Conservation (phyloP, 2,888 invertebrate genomes). For the Oxyteleia sp. region DNA sequence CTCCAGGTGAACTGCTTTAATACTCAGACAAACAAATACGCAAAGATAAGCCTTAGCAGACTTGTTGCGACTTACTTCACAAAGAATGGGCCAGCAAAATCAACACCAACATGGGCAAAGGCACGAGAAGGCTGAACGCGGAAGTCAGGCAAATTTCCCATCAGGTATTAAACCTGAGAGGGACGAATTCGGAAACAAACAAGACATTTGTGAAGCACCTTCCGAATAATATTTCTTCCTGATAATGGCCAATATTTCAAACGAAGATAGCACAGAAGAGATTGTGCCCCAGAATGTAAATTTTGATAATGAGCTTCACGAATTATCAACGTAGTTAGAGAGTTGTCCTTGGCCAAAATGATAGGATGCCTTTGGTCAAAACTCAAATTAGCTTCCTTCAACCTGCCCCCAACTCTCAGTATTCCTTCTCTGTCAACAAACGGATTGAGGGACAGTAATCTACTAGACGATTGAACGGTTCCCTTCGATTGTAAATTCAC, state of each 20-base stretch:
- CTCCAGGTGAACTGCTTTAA: background rate
- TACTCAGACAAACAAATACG: background rate
- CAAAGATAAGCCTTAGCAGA: background rate
- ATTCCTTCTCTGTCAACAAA: slow-evolving; percentile 4
- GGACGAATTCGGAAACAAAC: background rate
- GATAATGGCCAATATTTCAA: slow-evolving; percentile 10
- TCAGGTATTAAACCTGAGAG: background rate
- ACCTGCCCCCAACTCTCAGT: slow-evolving; percentile 1
- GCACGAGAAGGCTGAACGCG: too few species aligned
- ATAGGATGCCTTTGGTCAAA: background rate
- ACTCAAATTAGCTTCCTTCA: background rate
- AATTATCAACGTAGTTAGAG: background rate
- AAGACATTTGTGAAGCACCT: background rate
- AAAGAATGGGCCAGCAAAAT: too few species aligned
- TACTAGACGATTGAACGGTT: background rate
- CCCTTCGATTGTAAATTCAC: background rate
- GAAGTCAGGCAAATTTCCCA: background rate
- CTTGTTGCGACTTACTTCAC: too few species aligned
- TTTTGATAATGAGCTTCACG: background rate
- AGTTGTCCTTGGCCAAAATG: background rate
- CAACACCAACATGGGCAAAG: too few species aligned
- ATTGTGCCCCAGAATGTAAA: background rate
- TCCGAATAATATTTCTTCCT: slow-evolving; percentile 3
- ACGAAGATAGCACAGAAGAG: background rate
- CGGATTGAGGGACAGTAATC: background rate